Base-by-base conservation (phyloP, 2,113 vertebrate species). In the Haemorhous mexicanus region DNA sequence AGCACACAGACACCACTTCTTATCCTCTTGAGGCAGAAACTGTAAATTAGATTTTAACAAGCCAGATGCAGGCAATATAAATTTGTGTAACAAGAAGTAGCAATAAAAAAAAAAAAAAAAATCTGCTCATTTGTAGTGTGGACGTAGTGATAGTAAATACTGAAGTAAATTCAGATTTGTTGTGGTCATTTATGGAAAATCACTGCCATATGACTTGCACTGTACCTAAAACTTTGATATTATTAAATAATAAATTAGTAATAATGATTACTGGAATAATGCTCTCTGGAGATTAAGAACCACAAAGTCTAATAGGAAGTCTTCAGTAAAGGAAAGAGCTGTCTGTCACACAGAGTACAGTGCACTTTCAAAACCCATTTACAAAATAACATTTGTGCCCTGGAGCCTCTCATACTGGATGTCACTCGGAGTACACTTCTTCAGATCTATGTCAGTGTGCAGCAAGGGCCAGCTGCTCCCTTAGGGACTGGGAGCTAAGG, bases 41-140 rank as follows among this genome's bases (percentile, higher is more conserved):
- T 84, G 91, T 95, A 97, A 96, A 97, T 97, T 96, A 96, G 75
- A 90, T 96, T 97, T 97, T 96, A 96, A 96, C 85, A 95, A 93
- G 91, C 74, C 92, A 95, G 80, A 92, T 92, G 72, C 58, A 92
- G 79, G 74, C 75, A 89, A 89, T 88, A 95, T 81, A 87, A 85
- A 97, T 92, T 85, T 94, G 68, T 95, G 89, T 89, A 97, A 95
- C 32, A 93, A 87, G 64, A 7, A 26, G 73, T 81, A 84, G 49
- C 37, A 75, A 63, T 80, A n/a, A 81, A 33, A 10, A 22, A 8
- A 47, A 7, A 7, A 19, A 30, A 39, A 59, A 27, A 67, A 30
- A 16, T 6, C 15, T 68, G 37, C 43, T 94, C 33, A 46, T 87
- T n/a, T n/a, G 37, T 50, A 66, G 7, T 37, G 17, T 92, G 26